These are phyloP conservation scores for Burhinus bistriatus DNA, from an alignment of 2,113 vertebrate species.

Conservation along the genomic window DNA sequence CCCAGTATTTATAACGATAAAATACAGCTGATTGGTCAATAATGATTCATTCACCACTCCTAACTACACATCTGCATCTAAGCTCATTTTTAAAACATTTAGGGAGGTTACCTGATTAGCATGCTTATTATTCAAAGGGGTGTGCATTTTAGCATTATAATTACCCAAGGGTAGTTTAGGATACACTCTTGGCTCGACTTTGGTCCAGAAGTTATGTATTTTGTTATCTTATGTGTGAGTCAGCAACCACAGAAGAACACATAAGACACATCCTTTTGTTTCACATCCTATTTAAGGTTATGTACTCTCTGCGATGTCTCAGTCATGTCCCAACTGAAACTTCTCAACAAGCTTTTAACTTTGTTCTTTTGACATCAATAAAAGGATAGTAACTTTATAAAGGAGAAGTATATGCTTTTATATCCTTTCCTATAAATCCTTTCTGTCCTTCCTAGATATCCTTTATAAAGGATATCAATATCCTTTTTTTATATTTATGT, in stretches of 20 bases:
- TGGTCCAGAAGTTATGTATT: neutral
- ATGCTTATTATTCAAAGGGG: neutral
- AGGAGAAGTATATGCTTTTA: neutral
- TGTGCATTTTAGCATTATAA: neutral
- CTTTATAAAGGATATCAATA: neutral
- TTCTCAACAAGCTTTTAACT: neutral
- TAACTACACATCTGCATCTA: neutral
- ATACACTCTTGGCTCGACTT: neutral
- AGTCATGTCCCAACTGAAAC: neutral
- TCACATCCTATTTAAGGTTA: neutral
- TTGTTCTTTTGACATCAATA: neutral
- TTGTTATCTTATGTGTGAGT: neutral
- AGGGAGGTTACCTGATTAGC: neutral
- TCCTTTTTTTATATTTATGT: neutral
- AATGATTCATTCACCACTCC: neutral
- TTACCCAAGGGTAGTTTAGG: neutral
- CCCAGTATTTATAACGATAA: neutral
- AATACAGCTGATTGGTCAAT: neutral
- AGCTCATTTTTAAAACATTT: neutral
- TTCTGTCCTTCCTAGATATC: neutral
- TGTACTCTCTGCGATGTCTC: neutral
- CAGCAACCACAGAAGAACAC: neutral
- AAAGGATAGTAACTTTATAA: neutral
- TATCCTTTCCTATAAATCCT: neutral
- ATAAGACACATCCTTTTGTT: neutral